Evolutionary conservation across 2,888 invertebrate genomes (phyloP), one percentile per base, ranked within the genome.

Genomic region (Parnassius orleans): DNA sequence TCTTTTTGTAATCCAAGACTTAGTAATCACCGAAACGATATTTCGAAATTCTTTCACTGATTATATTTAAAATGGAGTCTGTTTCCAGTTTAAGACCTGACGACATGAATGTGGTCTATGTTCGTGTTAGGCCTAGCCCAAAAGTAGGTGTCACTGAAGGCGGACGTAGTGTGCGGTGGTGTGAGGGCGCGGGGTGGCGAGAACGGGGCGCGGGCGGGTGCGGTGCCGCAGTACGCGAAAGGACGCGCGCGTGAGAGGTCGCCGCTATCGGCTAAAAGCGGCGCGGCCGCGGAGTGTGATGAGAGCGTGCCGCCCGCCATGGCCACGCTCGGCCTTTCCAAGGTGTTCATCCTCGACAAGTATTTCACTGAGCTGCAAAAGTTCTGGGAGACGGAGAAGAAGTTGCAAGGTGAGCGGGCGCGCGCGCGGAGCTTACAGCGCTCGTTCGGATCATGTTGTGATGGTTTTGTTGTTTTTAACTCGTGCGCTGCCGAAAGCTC

Each of bases 261-360:
- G 86, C 78, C 76, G 75, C 65, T 60, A 73, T 67, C 70, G 75
- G 75, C 76, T 77, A 70, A 69, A 65, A 69, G 73, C 71, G 70
- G 71, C 77, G 85, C 83, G 84, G 83, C 82, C 84, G 83, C 83
- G 80, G 80, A 83, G 80, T 85, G 76, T 80, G 78, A 70, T 84
- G 90, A 84, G 87, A 86, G 87, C 90, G 78, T 77, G 81, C 84
- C 86, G 84, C 85, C 81, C 86, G 90, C 84, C 92, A 98, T 98
- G 98, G 97, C 98, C 94, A 97, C 97, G 91, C 94, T 98, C 93
- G 98, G 98, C 93, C 95, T 98, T 80, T 97, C 97, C 86, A 98
- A 98, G 94, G 98, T 98, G 91, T 98, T 98, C 94, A 98, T 98
- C 89, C 95, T 98, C 94, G 98, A 98, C 95, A 98, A 98, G 92